These are phyloP conservation scores for Lineus longissimus DNA, from an alignment of 1,140 invertebrate species.

Conservation along the genomic window DNA sequence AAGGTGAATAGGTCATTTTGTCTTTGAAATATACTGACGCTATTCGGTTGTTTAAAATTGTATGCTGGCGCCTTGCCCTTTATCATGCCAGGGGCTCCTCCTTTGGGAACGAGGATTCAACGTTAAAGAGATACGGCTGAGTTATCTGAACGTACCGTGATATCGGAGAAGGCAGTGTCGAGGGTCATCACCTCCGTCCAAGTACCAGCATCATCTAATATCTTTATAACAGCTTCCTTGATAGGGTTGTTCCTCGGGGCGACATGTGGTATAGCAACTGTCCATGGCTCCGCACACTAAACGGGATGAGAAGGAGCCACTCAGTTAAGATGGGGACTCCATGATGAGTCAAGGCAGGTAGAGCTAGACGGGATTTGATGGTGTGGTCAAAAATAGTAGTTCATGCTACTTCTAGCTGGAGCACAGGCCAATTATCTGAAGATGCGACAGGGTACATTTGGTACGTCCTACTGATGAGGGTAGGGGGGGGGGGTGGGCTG, in stretches of 20 bases:
- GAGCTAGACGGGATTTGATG: not conserved
- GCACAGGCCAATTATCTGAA: not conserved
- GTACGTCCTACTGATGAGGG: too few species aligned
- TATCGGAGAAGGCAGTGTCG: slow-evolving; percentile 38
- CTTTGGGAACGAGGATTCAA: not conserved
- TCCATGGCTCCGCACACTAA: slow-evolving; percentile 37
- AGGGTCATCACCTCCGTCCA: slow-evolving; percentile 34
- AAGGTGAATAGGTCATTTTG: not conserved
- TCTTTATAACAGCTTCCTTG: slow-evolving; percentile 35
- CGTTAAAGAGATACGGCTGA: not conserved
- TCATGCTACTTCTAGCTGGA: not conserved
- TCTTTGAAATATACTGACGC: not conserved
- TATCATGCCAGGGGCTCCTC: too few species aligned
- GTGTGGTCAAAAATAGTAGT: not conserved
- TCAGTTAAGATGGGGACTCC: not conserved
- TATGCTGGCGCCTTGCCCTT: too few species aligned
- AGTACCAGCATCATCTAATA: slow-evolving; percentile 16
- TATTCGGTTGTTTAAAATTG: too few species aligned
- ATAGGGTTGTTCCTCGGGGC: slow-evolving; percentile 26
- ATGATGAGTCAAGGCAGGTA: not conserved
- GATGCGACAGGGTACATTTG: too few species aligned
- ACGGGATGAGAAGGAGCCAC: not conserved
- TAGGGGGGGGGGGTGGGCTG: too few species aligned
- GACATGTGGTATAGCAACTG: slow-evolving; percentile 38
- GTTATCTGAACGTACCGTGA: slow-evolving; percentile 25